Conservation (phyloP, 2,888 invertebrate species). For the Melangyna quadrimaculata region DNA sequence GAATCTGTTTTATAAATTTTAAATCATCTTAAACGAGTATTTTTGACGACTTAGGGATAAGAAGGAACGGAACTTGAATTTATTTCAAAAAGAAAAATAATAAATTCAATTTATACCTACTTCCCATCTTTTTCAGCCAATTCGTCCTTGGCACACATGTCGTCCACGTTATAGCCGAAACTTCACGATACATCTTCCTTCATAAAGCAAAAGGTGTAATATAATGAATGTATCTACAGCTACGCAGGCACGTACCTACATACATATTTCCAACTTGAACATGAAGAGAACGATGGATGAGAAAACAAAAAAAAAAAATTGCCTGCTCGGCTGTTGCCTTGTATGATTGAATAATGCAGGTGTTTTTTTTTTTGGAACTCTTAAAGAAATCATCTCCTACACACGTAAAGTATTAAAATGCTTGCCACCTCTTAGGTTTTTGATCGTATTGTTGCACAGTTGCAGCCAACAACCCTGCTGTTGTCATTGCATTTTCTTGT, state of each 20-base stretch:
- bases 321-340: background rate
- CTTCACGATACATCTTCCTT: background rate
- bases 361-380: slow-evolving; percentile 3
- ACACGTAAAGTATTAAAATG: background rate
- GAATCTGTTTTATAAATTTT: too few relatives aligned
- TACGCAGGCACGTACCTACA: background rate
- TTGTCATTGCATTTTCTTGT: background rate
- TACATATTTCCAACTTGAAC: background rate
- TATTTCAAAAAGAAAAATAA: background rate
- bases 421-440: background rate
- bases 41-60: background rate
- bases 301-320: background rate
- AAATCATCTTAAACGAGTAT: too few relatives aligned
- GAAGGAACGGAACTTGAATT: background rate
- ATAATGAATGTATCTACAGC: background rate
- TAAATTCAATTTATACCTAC: background rate
- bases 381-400: background rate
- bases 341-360: slow-evolving; percentile 35
- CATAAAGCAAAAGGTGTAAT: background rate
- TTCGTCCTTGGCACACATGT: slow-evolving; percentile 58
- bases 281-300: slow-evolving; percentile 6
- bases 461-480: background rate
- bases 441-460: background rate
- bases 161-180: background rate
- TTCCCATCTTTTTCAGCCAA: background rate